phyloP scores from a whole-genome alignment of 2,888 invertebrate species.

The Creontiades dilutus region DNA sequence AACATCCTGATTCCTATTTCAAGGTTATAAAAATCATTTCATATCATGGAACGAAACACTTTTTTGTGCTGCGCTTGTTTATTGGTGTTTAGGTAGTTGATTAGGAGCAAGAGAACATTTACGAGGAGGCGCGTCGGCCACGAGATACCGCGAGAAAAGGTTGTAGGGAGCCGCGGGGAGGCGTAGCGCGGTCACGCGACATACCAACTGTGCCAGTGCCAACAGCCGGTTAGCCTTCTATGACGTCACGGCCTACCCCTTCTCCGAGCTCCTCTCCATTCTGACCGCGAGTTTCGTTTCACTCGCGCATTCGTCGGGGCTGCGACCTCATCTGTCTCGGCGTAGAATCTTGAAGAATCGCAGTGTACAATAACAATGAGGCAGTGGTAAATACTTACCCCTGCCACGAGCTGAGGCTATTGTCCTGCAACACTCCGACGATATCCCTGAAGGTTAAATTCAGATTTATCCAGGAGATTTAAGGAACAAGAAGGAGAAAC shows the following conservation, averaged over 20 bases:
- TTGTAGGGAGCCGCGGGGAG: background rate
- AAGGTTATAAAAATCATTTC: no score
- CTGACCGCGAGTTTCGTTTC: conserved; percentile 29
- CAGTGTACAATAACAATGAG: no score
- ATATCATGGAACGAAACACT: background rate
- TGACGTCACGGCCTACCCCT: background rate
- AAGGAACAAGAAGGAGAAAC: no score
- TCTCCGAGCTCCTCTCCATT: background rate
- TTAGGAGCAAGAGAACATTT: conserved; percentile 16
- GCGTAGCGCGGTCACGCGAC: conserved; percentile 22
- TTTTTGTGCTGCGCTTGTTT: background rate
- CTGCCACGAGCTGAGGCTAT: no score
- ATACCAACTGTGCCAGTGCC: conserved; percentile 42
- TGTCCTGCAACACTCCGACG: no score
- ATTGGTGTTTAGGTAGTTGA: conserved; percentile 22
- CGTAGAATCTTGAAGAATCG: background rate
- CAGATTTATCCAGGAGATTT: no score
- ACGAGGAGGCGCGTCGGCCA: conserved; percentile 17
- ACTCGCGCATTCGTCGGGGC: background rate
- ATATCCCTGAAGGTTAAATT: no score
- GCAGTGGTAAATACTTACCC: no score
- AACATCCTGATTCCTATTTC: no score
- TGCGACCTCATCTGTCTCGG: background rate
- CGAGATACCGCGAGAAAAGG: conserved; percentile 30
- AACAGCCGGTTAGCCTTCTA: conserved; percentile 35